Percentiles rank a stretch among this genome's conserved stretches.
These are phyloP conservation scores for Drosophila mayri DNA, from an alignment of 1,140 invertebrate genomes.

Conservation along the genomic window DNA sequence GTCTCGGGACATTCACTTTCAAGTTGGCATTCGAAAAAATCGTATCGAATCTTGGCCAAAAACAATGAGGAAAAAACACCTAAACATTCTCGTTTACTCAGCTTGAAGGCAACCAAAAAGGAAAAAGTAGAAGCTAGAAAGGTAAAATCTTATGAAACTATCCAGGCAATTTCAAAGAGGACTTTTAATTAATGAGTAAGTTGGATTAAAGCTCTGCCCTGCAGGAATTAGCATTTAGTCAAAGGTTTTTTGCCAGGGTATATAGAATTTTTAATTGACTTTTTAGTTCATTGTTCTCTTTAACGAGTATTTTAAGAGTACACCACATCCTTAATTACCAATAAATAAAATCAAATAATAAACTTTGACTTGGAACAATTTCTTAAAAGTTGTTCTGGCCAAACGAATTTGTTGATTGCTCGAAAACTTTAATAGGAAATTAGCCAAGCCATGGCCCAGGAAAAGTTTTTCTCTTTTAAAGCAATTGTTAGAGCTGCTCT, in stretches of 20 bases:
- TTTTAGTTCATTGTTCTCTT: neutral
- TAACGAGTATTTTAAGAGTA: neutral
- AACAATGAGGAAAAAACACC: slow-evolving; percentile 17
- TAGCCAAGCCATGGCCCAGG: slow-evolving; percentile 41
- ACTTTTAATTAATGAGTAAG: slow-evolving; percentile 1
- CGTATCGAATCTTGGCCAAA: slow-evolving; percentile 23
- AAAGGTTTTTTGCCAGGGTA: neutral
- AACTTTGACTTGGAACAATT: slow-evolving; percentile 9
- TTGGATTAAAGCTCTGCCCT: neutral
- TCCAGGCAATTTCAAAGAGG: neutral
- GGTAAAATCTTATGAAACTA: neutral
- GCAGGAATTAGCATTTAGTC: slow-evolving; percentile 8
- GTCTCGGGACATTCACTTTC: slow-evolving; percentile 42
- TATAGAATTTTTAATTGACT: neutral
- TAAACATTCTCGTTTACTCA: slow-evolving; percentile 5
- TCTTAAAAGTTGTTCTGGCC: slow-evolving; percentile 17
- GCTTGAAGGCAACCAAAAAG: neutral
- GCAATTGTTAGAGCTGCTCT: slow-evolving; percentile 44
- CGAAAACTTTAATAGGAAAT: slow-evolving; percentile 40
- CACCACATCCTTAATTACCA: neutral
- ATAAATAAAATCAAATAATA: slow-evolving; percentile 13
- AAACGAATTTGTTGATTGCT: slow-evolving; percentile 16
- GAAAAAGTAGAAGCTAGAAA: slow-evolving; percentile 4
- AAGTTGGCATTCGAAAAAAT: slow-evolving; percentile 49
- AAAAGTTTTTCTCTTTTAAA: slow-evolving; percentile 51